Percentiles rank a stretch among this genome's conserved stretches.
These are phyloP conservation scores for Montipora sp. DNA, from an alignment of 64 coral and sea anemone species.

Conservation along the genomic window DNA sequence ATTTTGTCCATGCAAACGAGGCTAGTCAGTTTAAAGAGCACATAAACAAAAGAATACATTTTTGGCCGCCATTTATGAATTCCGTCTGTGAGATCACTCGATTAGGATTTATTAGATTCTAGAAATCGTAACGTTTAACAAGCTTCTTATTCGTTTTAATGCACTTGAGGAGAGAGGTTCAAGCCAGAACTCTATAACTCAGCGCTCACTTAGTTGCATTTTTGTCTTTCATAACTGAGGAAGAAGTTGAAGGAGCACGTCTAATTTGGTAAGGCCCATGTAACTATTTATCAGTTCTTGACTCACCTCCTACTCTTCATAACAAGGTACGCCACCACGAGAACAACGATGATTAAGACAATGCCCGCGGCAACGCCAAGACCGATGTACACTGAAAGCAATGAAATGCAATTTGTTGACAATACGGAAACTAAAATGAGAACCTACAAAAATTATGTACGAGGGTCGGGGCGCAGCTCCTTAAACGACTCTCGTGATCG, in stretches of 20 bases:
- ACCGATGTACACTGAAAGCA: constrained; percentile 81
- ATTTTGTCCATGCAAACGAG: too few species aligned
- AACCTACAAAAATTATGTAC: not conserved
- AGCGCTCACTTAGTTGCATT: too few species aligned
- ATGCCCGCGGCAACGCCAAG: constrained; percentile 85
- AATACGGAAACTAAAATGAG: not conserved
- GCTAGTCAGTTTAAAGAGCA: too few species aligned
- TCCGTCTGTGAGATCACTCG: too few species aligned
- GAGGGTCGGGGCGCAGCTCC: not conserved
- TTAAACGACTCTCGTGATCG: not conserved
- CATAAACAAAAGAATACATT: too few species aligned
- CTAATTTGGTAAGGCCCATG: not conserved
- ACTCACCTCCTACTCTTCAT: constrained; percentile 86
- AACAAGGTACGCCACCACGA: constrained; percentile 75
- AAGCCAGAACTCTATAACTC: too few species aligned
- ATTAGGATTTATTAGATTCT: too few species aligned
- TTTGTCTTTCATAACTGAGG: too few species aligned
- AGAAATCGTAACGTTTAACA: too few species aligned
- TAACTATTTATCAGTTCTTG: not conserved
- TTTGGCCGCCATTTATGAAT: too few species aligned
- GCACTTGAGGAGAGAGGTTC: too few species aligned
- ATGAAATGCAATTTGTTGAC: not conserved
- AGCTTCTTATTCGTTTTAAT: too few species aligned
- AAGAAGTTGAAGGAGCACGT: not conserved
- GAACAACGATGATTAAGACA: constrained; percentile 76